Base-by-base conservation (phyloP, 1,140 invertebrate species). In the Melanaphis sacchari region DNA sequence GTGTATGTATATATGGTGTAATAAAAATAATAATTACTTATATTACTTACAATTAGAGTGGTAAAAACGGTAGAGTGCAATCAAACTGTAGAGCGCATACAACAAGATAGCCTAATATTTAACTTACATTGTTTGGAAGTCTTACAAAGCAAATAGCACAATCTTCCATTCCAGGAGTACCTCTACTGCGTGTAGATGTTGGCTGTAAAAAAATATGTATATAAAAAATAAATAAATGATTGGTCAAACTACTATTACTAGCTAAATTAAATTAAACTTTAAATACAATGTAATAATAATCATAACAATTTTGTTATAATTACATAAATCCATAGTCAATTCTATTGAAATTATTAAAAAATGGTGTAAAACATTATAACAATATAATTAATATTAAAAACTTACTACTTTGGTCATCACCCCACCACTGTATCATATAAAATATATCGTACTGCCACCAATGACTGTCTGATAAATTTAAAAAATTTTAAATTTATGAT, bases 91-190 rank as follows among this genome's bases (percentile, higher is more conserved):
- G n/a, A n/a, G n/a, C n/a, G n/a, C n/a, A n/a, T n/a, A n/a, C n/a
- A n/a, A n/a, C n/a, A n/a, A n/a, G n/a, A n/a, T n/a, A n/a, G n/a
- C n/a, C n/a, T n/a, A 54, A 4, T 43, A 43, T 59, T 91, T 26
- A 94, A 97, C 97, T 97, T 97, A 98, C 98, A 94, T 96, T 96
- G 94, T 96, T 96, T 94, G 97, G 97, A 94, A 98, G 96, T 94
- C 97, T 96, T 95, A 97, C 97, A 95, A 98, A 99, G 96, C 98
- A 99, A 95, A 99, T 99, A 96, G 98, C 98, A 96, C 98, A 99
- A 95, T 98, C 97, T 95, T 98, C 98, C 89, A 97, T 97, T 91
- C 97, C 93, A 66, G 87, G 91, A 76, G 81, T 93, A 85, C 91
- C 81, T 85, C 91, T 93, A 41, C 84, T 85, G 3, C 91, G 91